phyloP scores from a whole-genome alignment of 2,797 vertebrate genomes.

The Syndactyla subalaris region DNA sequence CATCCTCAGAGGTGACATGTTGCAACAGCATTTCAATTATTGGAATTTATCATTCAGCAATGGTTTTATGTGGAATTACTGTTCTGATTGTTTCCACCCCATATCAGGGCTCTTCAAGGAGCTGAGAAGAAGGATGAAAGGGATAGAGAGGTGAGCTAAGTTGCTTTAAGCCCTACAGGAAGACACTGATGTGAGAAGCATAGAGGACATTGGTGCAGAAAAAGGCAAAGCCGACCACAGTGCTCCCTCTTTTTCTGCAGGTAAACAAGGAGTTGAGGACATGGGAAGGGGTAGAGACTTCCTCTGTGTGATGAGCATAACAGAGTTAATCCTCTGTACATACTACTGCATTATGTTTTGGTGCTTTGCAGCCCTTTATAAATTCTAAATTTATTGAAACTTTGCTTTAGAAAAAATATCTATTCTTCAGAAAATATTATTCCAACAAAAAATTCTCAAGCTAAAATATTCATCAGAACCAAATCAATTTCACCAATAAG shows the following conservation, averaged over 20 bases:
- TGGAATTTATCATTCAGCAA: neutral
- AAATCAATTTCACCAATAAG: neutral
- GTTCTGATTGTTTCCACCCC: neutral
- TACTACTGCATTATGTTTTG: neutral
- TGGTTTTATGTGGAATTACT: neutral
- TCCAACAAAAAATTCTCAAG: neutral
- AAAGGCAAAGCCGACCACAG: neutral
- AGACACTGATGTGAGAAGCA: neutral
- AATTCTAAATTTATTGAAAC: neutral
- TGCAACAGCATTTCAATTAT: neutral
- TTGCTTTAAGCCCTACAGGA: neutral
- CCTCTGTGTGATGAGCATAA: neutral
- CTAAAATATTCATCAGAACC: neutral
- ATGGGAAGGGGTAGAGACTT: neutral
- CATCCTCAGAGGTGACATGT: slow-evolving; percentile 6
- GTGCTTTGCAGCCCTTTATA: neutral
- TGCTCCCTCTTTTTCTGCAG: neutral
- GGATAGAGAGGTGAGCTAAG: neutral
- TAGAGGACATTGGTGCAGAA: neutral
- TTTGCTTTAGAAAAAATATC: neutral
- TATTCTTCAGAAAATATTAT: neutral
- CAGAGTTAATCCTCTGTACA: neutral
- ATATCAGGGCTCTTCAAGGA: neutral
- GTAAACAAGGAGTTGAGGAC: neutral
- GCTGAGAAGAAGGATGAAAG: neutral